Percentiles rank a stretch among this genome's conserved stretches.
Evolutionary conservation across 1,140 invertebrate species (phyloP).

Genomic region (Bombyx mori): ASM3026992v2 NC_085117.1:8447501-8448000

Average conservation of each 20-base stretch:
- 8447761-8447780: background rate
- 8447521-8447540: constrained; percentile 16
- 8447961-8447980: no score
- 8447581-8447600: constrained; percentile 26
- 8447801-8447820: no score
- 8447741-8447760: constrained; percentile 11
- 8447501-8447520: constrained; percentile 1
- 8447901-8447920: no score
- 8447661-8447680: constrained; percentile 42
- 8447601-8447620: constrained; percentile 26
- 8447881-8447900: no score
- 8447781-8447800: no score
- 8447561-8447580: constrained; percentile 38
- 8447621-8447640: constrained; percentile 45
- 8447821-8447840: no score
- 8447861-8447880: no score
- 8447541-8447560: constrained; percentile 34
- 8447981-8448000: no score
- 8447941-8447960: no score
- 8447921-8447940: no score
- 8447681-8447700: constrained; percentile 30
- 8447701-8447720: constrained; percentile 41
- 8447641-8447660: constrained; percentile 17
- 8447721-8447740: constrained; percentile 20
- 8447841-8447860: no score